Evolutionary conservation across 2,888 invertebrate species (phyloP), one percentile per base, ranked within the genome.

Genomic region (Mallateleia sp.): DNA sequence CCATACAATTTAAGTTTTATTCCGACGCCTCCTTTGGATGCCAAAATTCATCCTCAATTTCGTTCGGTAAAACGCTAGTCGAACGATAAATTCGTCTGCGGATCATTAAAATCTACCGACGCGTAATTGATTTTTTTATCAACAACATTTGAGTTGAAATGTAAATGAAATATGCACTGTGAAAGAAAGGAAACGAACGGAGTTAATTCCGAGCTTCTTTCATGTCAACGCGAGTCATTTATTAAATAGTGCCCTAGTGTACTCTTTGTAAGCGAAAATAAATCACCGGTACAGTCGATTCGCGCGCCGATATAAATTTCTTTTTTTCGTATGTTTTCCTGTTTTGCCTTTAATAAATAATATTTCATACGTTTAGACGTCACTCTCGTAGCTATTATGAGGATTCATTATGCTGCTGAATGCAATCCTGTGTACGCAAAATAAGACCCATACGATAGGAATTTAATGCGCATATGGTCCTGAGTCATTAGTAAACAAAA

Each of bases 201-300:
- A 58, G 72, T 74, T 74, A 74, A 74, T 74, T 47, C 50, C 60
- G 8, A 50, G 47, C 60, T 62, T 52, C 52, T 74, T 74, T 62
- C 50, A 60, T 62, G 74, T 74, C 74, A 74, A 60, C 38, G 52
- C 47, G 47, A 47, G 28, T 60, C 74, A 62, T 62, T 74, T 60
- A 74, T 74, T 74, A 74, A 74, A 62, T 72, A 45, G 20, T 32
- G 15, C 58, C 38, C 45, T 32, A 32, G 50, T 32, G 58, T 62
- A 60, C 32, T 58, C 74, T 50, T 72, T 60, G 74, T 50, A 24
- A 72, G 5, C 50, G 50, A 24, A 62, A 74, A 74, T 74, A 60
- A 74, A 62, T 74, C 50, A 74, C 34, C 62, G 18, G 8, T 18
- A 7, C 50, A 18, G 32, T 72, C 58, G 45, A 72, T 60, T 42